Base-by-base conservation (phyloP, 2,113 vertebrate genomes). In the Halichoerus grypus region DNA sequence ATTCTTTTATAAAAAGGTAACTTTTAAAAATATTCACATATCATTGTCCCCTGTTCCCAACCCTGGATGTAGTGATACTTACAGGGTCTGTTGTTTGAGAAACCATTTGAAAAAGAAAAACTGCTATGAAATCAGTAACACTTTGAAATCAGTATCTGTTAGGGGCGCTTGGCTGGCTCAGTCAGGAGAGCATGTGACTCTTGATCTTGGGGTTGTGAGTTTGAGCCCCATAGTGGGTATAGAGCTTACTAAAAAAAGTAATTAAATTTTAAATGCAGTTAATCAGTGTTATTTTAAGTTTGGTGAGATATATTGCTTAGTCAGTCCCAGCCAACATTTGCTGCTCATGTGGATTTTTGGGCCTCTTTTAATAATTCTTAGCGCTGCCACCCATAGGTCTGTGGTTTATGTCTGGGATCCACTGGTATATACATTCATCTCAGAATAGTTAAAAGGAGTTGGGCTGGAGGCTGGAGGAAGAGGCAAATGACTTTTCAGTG, bases 1-100 rank as follows among this genome's bases (percentile, higher is more conserved):
- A 82, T 65, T 95, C 26, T 77, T 96, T 57, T 65, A 86, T 82
- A 76, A 91, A 89, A 92, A 92, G 51, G 90, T 79, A 95, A 69
- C 59, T 95, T 95, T 39, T 46, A 80, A 72, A 79, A 81, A 53
- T 46, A 72, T 39, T 84, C 69, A 88, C 4, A 18, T 82, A 80
- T 86, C 28, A 22, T 86, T 95, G 10, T 36, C 18, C 22, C 51
- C 1, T 13, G 16, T 21, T 14, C 55, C 39, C 22, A 77, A 36
- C 21, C 42, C 26, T 59, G 28, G 67, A 15, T 88, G 1, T 65
- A 46, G 59, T 76, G 19, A 69, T 88, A 28, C n/a, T 74, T 84
- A 82, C n/a, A 59, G 42, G 11, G 42, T 94, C 51, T 94, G 13
- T 91, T 91, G 77, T 39, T 39, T 82, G 11, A 55, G 87, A 97